Conservation (phyloP, 2,888 invertebrate species). For the Pristionchus arcanus region DNA sequence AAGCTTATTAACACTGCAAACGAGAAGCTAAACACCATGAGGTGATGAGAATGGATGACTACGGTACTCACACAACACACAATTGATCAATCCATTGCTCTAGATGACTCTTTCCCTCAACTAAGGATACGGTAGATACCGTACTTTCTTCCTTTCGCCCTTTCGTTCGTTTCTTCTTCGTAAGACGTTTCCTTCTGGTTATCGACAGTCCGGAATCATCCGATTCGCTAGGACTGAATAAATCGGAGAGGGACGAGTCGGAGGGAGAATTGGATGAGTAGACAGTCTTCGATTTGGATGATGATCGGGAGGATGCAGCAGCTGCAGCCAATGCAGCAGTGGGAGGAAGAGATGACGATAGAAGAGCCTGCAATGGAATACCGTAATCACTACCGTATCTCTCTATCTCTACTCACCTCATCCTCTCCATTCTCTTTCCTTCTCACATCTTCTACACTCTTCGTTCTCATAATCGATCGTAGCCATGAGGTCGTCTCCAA, state of each 20-base stretch:
- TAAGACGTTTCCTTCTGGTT: slow-evolving; percentile 20
- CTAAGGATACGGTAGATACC: neutral
- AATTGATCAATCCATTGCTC: slow-evolving; percentile 47
- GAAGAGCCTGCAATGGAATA: neutral
- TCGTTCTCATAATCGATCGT: neutral
- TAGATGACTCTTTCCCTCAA: slow-evolving; percentile 36
- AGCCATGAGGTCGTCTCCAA: slow-evolving; percentile 55
- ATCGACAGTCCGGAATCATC: slow-evolving; percentile 53
- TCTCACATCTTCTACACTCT: slow-evolving; percentile 19
- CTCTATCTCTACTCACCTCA: neutral
- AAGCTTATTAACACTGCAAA: slow-evolving; percentile 42
- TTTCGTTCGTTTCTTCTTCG: slow-evolving; percentile 11
- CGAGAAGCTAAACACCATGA: neutral
- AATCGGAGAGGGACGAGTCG: slow-evolving; percentile 36
- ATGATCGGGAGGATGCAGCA: slow-evolving; percentile 7
- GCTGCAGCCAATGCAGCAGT: slow-evolving; percentile 13
- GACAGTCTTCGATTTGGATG: slow-evolving; percentile 21
- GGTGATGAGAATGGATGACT: neutral
- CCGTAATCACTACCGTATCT: neutral
- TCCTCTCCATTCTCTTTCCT: slow-evolving; percentile 12
- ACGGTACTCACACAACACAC: slow-evolving; percentile 21
- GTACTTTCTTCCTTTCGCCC: slow-evolving; percentile 14
- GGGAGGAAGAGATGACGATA: neutral
- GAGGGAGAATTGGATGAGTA: slow-evolving; percentile 25
- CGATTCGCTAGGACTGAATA: slow-evolving; percentile 50